Percentiles rank a stretch among this genome's conserved stretches.
These are phyloP conservation scores for Balaeniceps rex DNA, from an alignment of 2,113 vertebrate species.

Conservation along the genomic window DNA sequence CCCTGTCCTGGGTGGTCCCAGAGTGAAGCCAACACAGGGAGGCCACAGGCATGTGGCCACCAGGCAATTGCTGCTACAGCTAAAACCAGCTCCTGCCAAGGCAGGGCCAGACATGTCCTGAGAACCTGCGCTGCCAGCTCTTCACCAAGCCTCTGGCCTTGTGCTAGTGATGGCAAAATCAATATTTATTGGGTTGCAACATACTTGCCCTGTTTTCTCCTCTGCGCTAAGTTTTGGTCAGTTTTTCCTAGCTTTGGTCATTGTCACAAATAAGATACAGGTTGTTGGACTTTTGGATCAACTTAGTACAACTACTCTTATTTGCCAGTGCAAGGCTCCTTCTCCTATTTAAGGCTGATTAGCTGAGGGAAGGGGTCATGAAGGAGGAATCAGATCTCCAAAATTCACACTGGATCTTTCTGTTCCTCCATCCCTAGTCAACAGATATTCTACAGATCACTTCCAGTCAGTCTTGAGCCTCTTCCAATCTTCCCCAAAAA, in stretches of 20 bases:
- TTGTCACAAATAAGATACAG: not conserved
- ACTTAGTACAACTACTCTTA: not conserved
- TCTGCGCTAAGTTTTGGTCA: not conserved
- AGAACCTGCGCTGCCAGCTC: not conserved
- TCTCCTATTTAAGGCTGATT: not conserved
- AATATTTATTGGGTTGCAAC: not conserved
- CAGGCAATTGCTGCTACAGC: fast-evolving
- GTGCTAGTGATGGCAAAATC: not conserved
- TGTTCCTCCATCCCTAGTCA: not conserved
- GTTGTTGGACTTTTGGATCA: not conserved
- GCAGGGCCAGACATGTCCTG: not conserved
- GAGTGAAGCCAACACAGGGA: not conserved
- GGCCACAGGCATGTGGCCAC: not conserved
- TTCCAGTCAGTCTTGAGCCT: not conserved
- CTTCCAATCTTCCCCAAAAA: not conserved
- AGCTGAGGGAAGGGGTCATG: not conserved
- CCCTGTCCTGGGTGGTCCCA: fast-evolving
- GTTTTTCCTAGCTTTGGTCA: not conserved
- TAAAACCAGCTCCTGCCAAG: not conserved
- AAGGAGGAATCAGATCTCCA: not conserved
- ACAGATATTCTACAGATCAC: not conserved
- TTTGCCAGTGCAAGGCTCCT: not conserved
- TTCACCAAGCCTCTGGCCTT: not conserved
- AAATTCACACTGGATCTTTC: not conserved
- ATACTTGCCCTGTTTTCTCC: not conserved